Percentiles rank a stretch among this genome's conserved stretches.
These are phyloP conservation scores for Trachelipus rathkii DNA, from an alignment of 1,140 invertebrate species.

Conservation along the genomic window DNA sequence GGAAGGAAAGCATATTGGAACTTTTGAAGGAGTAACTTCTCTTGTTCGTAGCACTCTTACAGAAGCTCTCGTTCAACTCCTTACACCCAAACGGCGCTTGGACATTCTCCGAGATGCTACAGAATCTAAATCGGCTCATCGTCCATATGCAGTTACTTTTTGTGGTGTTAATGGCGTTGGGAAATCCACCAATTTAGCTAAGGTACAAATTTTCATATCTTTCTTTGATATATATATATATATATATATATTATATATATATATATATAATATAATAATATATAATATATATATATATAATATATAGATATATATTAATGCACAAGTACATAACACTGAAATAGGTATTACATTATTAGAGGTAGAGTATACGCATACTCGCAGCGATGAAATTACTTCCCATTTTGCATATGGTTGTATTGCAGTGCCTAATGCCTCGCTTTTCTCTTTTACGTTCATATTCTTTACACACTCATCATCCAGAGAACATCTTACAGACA, in stretches of 20 bases:
- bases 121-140: conserved; percentile 71
- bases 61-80: conserved; percentile 80
- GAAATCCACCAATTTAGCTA: conserved; percentile 98
- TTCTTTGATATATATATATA: too few relatives aligned
- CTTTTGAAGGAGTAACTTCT: conserved; percentile 82
- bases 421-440: too few relatives aligned
- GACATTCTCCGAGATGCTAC: conserved; percentile 95
- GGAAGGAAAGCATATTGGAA: conserved; percentile 83
- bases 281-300: not conserved
- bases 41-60: conserved; percentile 77
- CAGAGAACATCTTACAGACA: too few relatives aligned
- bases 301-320: too few relatives aligned
- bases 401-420: too few relatives aligned
- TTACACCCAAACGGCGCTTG: conserved; percentile 89
- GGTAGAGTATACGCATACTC: too few relatives aligned
- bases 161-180: conserved; percentile 99
- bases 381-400: too few relatives aligned
- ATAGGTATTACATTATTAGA: too few relatives aligned
- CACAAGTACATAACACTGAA: too few relatives aligned
- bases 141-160: conserved; percentile 95
- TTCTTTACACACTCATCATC: too few relatives aligned
- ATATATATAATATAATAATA: too few relatives aligned
- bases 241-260: not conserved
- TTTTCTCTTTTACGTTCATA: too few relatives aligned
- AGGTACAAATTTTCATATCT: conserved; percentile 58